Percentiles rank a stretch among this genome's conserved stretches.
These are phyloP conservation scores for Thymelicus sylvestris DNA, from an alignment of 2,888 invertebrate species.

Conservation along the genomic window DNA sequence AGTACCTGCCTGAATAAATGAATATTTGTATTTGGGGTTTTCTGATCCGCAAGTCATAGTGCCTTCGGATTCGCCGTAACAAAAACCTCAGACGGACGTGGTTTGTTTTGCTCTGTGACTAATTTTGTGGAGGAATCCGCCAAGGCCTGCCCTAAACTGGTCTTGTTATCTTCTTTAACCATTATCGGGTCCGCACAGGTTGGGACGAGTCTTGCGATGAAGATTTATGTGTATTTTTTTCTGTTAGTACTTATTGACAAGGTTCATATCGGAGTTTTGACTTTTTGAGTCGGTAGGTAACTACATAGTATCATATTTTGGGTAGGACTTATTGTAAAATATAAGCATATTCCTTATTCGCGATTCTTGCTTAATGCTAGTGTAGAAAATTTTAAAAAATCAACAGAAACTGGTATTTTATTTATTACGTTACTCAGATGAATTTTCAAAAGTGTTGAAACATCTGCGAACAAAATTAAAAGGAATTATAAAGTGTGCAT, in stretches of 20 bases:
- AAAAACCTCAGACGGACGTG: slow-evolving; percentile 38
- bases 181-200: slow-evolving; percentile 37
- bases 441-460: no score
- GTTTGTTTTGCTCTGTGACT: slow-evolving; percentile 39
- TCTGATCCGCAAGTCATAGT: slow-evolving; percentile 24
- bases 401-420: no score
- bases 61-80: slow-evolving; percentile 38
- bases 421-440: no score
- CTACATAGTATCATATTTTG: no score
- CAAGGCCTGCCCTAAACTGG: slow-evolving; percentile 37
- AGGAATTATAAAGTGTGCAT: no score
- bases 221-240: slow-evolving; percentile 23
- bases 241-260: not conserved
- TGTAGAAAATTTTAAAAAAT: no score
- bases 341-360: no score
- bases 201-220: slow-evolving; percentile 37
- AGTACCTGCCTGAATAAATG: slow-evolving; percentile 10
- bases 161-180: slow-evolving; percentile 38
- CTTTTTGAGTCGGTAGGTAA: not conserved
- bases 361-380: no score
- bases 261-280: not conserved
- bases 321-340: no score
- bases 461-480: no score
- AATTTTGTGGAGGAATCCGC: slow-evolving; percentile 36
- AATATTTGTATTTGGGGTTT: slow-evolving; percentile 3